A percentile compares a stretch with the other conserved stretches of the same genome.
Evolutionary conservation across 2,113 vertebrate species (phyloP).

Genomic region (Carettochelys insculpta): DNA sequence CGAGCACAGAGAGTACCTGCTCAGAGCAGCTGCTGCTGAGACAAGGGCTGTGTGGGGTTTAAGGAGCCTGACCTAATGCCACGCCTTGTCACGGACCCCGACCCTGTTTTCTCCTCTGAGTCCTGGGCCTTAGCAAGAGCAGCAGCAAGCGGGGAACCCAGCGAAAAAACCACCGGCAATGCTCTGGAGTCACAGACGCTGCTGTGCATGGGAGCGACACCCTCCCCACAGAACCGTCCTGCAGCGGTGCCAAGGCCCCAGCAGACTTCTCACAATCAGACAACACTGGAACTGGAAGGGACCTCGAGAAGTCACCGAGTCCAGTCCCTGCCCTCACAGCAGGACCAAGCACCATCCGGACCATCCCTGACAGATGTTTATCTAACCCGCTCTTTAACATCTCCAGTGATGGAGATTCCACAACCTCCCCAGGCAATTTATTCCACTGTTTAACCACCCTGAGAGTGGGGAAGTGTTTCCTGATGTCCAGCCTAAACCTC

Average conservation of each 20-base stretch:
- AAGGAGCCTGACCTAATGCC: background rate
- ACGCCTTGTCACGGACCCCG: background rate
- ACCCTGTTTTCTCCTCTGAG: background rate
- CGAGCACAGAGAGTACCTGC: background rate
- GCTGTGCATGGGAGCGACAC: too few species aligned
- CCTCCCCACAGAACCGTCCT: background rate
- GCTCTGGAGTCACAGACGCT: background rate
- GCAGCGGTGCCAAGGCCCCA: fast-evolving
- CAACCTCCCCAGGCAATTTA: too few species aligned
- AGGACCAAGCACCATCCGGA: too few species aligned
- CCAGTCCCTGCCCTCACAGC: too few species aligned
- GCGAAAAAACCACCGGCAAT: background rate
- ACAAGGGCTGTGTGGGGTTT: background rate
- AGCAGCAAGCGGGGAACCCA: background rate
- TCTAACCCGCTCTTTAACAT: too few species aligned
- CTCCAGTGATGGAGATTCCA: too few species aligned
- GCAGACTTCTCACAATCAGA: background rate
- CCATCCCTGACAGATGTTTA: too few species aligned
- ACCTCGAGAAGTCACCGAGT: too few species aligned
- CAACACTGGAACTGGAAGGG: too few species aligned
- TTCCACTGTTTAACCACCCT: too few species aligned
- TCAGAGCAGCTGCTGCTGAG: background rate
- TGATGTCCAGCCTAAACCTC: too few species aligned
- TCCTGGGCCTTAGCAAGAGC: background rate
- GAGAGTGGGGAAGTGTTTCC: too few species aligned